Evolutionary conservation across 53 echinoderm and acorn worm genomes (phyloP), one percentile per base, ranked within the genome.

Genomic region (Echinometra lucunter): DNA sequence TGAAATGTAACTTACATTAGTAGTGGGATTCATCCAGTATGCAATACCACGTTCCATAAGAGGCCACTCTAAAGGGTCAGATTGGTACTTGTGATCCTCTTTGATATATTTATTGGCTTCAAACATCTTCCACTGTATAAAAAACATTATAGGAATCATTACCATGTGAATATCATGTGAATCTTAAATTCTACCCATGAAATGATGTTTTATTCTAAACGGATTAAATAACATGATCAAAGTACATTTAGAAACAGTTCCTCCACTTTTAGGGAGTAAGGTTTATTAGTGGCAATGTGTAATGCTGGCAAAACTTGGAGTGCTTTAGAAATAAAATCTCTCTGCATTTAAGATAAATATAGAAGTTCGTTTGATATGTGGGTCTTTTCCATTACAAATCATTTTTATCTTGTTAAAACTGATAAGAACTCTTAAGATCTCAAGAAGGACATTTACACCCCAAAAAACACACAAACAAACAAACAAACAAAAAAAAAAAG

Each of bases 1-100:
- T 4, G 67, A 67, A 6, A 30, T 67, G 30, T 10, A 15, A 91
- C 97, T 99, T 95, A 98, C 99, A 98, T 99, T 99, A 57, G 97
- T 96, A n/a, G 89, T 74, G 42, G 89, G 72, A 37, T 94, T 95
- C 75, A 98, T 95, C 99, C 99, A 99, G 88, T 96, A 99, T 28
- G 98, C 99, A 34, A 97, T 96, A 90, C 99, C 99, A 67, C 98
- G 95, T 82, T 96, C 95, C 96, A 98, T 99, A 45, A 96, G 63
- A 10, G 97, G 99, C 99, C 99, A 99, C 37, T 98, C 99, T 53
- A 97, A 58, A 0, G 99, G 98, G 4, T 95, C 94, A 0, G 98
- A 99, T 3, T 95, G 96, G 94, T 98, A 99, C 40, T 94, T 96
- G 92, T 99, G 99, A 70, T 99, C 96, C 38, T 96, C 94, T 9